Conservation (phyloP, 2,888 invertebrate genomes). For the Caenorhabditis sp. region DNA sequence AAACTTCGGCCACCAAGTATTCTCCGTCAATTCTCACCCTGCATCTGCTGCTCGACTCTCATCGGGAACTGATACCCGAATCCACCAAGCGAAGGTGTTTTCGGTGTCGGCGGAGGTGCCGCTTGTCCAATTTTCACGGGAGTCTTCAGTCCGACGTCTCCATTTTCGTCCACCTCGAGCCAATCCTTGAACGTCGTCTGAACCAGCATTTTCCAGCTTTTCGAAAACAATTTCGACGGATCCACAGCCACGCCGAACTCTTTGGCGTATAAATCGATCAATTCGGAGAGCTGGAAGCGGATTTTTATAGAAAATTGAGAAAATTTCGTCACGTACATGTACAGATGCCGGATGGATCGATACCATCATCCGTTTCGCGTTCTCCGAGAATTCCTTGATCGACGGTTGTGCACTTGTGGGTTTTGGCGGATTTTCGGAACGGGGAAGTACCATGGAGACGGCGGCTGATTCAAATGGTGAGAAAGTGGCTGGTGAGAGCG, state of each 20-base stretch:
- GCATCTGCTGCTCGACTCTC: too few relatives aligned
- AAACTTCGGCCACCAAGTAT: too few relatives aligned
- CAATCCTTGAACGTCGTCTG: conserved; percentile 44
- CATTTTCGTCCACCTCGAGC: background rate
- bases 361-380: conserved; percentile 33
- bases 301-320: background rate
- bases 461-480: too few relatives aligned
- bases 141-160: conserved; percentile 3
- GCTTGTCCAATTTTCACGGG: background rate
- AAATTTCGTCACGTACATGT: conserved; percentile 23
- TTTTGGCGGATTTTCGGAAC: background rate
- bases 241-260: conserved; percentile 21
- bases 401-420: conserved; percentile 22
- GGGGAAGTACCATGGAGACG: background rate
- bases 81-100: conserved; percentile 2
- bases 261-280: conserved; percentile 35
- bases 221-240: conserved; percentile 38
- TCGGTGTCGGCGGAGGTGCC: background rate
- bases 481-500: background rate
- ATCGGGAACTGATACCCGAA: conserved; percentile 34
- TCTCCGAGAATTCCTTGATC: conserved; percentile 37
- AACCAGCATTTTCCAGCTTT: conserved; percentile 45
- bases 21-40: too few relatives aligned
- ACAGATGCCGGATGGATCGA: conserved; percentile 11
- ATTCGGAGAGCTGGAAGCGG: conserved; percentile 38